Conservation (phyloP, 1,140 invertebrate species). For the Condylostylus longicornis region DNA sequence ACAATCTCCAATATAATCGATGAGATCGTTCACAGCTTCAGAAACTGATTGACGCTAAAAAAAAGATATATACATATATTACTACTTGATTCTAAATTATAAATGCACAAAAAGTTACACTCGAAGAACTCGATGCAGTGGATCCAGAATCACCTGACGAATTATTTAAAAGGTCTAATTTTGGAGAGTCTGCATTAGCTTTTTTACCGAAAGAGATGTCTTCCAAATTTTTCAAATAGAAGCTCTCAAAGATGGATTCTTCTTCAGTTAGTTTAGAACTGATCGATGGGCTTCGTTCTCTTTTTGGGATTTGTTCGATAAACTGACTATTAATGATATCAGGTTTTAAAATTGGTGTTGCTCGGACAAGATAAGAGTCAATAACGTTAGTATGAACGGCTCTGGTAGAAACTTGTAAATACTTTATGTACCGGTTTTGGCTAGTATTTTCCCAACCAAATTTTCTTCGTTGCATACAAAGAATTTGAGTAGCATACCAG, state of each 20-base stretch:
- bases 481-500: constrained; percentile 35
- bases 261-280: too few relatives aligned
- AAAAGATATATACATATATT: neutral
- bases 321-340: too few relatives aligned
- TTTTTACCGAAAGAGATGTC: neutral
- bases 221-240: neutral
- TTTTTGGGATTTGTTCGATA: too few relatives aligned
- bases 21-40: neutral
- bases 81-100: neutral
- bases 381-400: neutral
- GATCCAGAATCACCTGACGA: neutral
- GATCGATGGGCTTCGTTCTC: too few relatives aligned
- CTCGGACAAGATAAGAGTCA: neutral
- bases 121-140: neutral
- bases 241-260: too few relatives aligned
- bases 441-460: neutral
- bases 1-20: constrained; percentile 19
- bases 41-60: neutral
- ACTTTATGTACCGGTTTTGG: neutral
- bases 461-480: constrained; percentile 23
- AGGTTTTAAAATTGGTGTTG: neutral
- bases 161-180: too few relatives aligned
- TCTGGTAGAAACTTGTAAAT: neutral
- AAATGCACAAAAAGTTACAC: neutral
- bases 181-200: too few relatives aligned